Evolutionary conservation across 2,797 vertebrate genomes (phyloP).

Genomic region (Loris lydekkerianus): DNA sequence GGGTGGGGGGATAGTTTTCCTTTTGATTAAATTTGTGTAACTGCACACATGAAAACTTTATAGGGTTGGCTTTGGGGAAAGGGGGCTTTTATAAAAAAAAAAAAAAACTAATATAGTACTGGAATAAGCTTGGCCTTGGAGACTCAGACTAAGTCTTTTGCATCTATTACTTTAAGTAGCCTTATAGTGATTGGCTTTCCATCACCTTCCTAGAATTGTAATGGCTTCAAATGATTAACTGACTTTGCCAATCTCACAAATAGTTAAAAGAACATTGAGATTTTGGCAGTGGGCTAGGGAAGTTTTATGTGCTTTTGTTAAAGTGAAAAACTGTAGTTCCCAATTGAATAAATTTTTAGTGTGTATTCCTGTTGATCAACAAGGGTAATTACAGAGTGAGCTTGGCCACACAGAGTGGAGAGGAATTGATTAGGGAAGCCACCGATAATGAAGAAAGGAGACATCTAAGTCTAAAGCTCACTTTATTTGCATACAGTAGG

Average conservation of each 20-base stretch:
- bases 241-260: conserved; percentile 33
- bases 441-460: not conserved
- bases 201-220: conserved; percentile 29
- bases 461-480: not conserved
- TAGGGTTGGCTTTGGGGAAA: conserved; percentile 53
- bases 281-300: not conserved
- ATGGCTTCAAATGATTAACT: conserved; percentile 32
- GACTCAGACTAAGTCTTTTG: not conserved
- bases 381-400: not conserved
- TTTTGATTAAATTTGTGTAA: conserved; percentile 62
- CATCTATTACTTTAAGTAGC: conserved; percentile 67
- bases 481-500: not conserved
- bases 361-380: not conserved
- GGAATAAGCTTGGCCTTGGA: not conserved
- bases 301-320: conserved; percentile 36
- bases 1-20: not conserved
- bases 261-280: conserved; percentile 47
- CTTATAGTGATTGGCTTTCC: conserved; percentile 5
- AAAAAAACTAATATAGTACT: conserved; percentile 41
- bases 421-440: not conserved
- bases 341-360: conserved; percentile 7
- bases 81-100: conserved; percentile 44
- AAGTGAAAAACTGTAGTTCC: conserved; percentile 15
- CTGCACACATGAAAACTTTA: conserved; percentile 40
- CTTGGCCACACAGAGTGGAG: not conserved